phyloP scores from a whole-genome alignment of 2,797 vertebrate genomes.

The Diplodus puntazzo region DNA sequence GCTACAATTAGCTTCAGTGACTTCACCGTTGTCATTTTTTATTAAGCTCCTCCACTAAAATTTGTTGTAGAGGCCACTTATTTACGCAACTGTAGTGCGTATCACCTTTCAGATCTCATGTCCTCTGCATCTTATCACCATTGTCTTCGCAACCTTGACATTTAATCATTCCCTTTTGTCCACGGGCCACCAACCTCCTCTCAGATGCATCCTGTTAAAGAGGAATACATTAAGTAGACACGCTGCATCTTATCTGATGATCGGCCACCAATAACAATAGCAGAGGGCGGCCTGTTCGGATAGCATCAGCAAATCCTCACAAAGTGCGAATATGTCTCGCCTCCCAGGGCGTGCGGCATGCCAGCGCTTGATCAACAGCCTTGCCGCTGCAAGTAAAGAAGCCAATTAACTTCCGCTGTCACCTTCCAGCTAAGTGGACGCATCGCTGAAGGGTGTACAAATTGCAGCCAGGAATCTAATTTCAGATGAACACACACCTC shows the following conservation, averaged over 20 bases:
- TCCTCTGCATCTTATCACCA: slow-evolving; percentile 21
- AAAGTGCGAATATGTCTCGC: slow-evolving; percentile 37
- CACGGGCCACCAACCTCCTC: slow-evolving; percentile 15
- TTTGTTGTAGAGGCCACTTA: slow-evolving; percentile 13
- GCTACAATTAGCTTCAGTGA: background rate
- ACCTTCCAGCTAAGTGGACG: slow-evolving; percentile 75
- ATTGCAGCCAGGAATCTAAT: slow-evolving; percentile 72
- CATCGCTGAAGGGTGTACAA: slow-evolving; percentile 66
- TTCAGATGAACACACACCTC: slow-evolving; percentile 64
- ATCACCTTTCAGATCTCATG: slow-evolving; percentile 24
- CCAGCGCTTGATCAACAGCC: slow-evolving; percentile 72
- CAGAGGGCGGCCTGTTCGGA: slow-evolving; percentile 40
- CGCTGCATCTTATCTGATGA: slow-evolving; percentile 43
- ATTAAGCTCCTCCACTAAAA: background rate
- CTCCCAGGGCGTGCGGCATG: slow-evolving; percentile 42
- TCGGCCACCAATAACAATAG: slow-evolving; percentile 37
- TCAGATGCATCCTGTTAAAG: slow-evolving; percentile 35
- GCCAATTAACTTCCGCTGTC: slow-evolving; percentile 76
- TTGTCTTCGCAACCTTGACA: slow-evolving; percentile 32
- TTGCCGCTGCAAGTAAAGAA: slow-evolving; percentile 58
- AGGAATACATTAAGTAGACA: slow-evolving; percentile 47
- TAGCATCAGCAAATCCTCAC: slow-evolving; percentile 59
- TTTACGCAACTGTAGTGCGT: slow-evolving; percentile 13
- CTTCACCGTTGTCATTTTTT: background rate
- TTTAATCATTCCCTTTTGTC: slow-evolving; percentile 49